Evolutionary conservation across 2,113 vertebrate species (phyloP).

Genomic region (Conger conger): DNA sequence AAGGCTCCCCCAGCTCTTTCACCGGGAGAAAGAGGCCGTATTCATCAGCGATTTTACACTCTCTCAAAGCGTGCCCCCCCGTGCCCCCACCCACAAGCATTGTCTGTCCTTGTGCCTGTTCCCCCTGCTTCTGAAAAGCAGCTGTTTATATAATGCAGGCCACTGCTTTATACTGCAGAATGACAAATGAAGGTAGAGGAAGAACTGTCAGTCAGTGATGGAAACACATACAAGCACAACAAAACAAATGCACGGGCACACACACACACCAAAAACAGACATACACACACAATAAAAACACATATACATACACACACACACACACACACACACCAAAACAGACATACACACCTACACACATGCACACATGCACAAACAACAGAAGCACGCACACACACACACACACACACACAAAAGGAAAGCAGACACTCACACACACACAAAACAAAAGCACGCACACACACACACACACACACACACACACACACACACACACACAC

Average conservation of each 20-base stretch:
- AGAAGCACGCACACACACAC: conserved; percentile 40
- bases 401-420: conserved; percentile 26
- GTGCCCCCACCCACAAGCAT: conserved; percentile 51
- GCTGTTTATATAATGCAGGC: conserved; percentile 78
- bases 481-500: background rate
- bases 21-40: conserved; percentile 63
- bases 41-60: conserved; percentile 76
- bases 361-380: conserved; percentile 41
- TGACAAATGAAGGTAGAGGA: conserved; percentile 77
- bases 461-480: conserved; percentile 40
- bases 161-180: conserved; percentile 67
- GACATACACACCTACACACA: conserved; percentile 43
- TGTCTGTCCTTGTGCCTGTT: conserved; percentile 58
- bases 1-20: conserved; percentile 64
- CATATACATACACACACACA: conserved; percentile 20
- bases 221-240: conserved; percentile 41
- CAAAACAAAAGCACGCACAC: background rate
- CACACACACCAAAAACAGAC: conserved; percentile 23
- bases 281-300: conserved; percentile 26
- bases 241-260: conserved; percentile 46
- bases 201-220: conserved; percentile 50
- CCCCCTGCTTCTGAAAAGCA: conserved; percentile 69
- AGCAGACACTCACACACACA: conserved; percentile 38
- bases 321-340: background rate
- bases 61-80: background rate